Evolutionary conservation across 2,113 vertebrate species (phyloP).

Genomic region (Astatoreochromis straeleni): DNA sequence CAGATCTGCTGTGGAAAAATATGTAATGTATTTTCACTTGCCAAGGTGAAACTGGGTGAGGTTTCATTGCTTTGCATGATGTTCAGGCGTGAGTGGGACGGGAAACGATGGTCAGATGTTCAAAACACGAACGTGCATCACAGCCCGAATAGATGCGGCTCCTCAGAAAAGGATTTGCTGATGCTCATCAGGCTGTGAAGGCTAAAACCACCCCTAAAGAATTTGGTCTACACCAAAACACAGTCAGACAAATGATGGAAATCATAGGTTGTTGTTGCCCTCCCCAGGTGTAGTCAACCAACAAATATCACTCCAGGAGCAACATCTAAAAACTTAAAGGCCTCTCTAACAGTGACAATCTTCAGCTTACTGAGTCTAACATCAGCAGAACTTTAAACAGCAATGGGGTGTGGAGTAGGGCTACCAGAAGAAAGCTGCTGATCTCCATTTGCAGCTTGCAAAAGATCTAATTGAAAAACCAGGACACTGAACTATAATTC

Average conservation of each 20-base stretch:
- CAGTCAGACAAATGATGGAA: neutral
- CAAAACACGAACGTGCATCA: neutral
- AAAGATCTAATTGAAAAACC: neutral
- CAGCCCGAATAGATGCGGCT: neutral
- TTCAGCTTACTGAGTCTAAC: neutral
- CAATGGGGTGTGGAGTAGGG: neutral
- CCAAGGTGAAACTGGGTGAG: neutral
- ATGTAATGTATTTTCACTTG: neutral
- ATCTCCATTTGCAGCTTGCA: neutral
- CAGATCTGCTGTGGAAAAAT: neutral
- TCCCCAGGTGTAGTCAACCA: neutral
- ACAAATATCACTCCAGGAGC: neutral
- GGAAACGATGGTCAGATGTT: too few relatives aligned
- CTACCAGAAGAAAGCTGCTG: neutral
- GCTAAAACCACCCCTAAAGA: neutral
- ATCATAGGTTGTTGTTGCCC: neutral
- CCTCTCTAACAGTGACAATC: neutral
- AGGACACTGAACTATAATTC: neutral
- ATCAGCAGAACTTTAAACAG: neutral
- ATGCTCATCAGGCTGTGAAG: neutral
- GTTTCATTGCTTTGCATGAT: neutral
- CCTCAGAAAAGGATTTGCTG: neutral
- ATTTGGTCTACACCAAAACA: neutral
- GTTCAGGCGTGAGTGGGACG: neutral
- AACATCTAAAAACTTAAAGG: neutral